Conservation (phyloP, 2,797 vertebrate genomes). For the Botia almorhae region DNA sequence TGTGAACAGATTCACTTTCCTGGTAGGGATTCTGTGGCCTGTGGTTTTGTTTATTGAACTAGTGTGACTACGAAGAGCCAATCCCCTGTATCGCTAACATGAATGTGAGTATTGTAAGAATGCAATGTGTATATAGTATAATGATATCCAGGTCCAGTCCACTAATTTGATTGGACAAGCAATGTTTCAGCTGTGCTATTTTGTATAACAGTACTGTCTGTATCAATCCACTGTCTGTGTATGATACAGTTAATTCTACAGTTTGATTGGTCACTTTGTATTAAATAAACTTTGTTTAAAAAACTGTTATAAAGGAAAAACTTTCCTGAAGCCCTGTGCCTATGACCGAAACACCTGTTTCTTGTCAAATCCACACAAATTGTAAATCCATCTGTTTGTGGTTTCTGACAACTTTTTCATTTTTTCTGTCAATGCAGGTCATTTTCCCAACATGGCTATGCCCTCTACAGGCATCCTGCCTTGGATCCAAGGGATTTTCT, state of each 20-base stretch:
- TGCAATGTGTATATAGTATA: too few species aligned
- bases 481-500: slow-evolving; percentile 96
- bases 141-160: too few species aligned
- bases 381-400: background rate
- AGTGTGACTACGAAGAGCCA: slow-evolving; percentile 92
- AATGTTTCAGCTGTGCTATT: too few species aligned
- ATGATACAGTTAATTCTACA: too few species aligned
- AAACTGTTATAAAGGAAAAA: too few species aligned
- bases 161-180: too few species aligned
- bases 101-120: slow-evolving; percentile 83
- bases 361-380: background rate
- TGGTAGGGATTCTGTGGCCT: slow-evolving; percentile 93
- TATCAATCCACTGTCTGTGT: too few species aligned
- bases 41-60: slow-evolving; percentile 88
- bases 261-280: too few species aligned
- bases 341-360: background rate
- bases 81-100: slow-evolving; percentile 91
- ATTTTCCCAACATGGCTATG: slow-evolving; percentile 98
- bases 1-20: slow-evolving; percentile 83
- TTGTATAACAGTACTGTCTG: too few species aligned
- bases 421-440: slow-evolving; percentile 78
- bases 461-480: slow-evolving; percentile 92
- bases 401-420: background rate
- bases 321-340: too few species aligned
- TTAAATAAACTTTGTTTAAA: too few species aligned